Conservation (phyloP, 2,113 vertebrate species). For the Erythrocercus mccallii region DNA sequence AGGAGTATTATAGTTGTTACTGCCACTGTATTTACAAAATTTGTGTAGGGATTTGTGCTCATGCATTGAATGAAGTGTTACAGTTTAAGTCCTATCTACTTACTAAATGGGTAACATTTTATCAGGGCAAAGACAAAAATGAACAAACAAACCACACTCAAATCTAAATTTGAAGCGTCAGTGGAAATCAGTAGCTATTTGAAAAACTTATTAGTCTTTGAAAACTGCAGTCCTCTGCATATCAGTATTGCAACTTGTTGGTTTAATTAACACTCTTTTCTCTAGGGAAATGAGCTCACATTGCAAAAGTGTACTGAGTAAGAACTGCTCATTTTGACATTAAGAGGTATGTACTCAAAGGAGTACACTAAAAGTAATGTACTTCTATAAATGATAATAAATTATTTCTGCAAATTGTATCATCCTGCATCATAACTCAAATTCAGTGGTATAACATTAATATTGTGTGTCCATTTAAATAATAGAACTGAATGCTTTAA, state of each 20-base stretch:
- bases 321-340: not conserved
- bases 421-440: not conserved
- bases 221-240: not conserved
- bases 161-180: not conserved
- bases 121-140: not conserved
- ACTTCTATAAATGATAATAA: not conserved
- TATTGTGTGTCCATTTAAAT: not conserved
- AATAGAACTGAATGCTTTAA: not conserved
- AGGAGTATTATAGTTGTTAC: not conserved
- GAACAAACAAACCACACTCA: not conserved
- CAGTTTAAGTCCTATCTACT: not conserved
- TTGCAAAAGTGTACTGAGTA: not conserved
- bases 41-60: not conserved
- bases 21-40: not conserved
- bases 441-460: not conserved
- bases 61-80: not conserved
- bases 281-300: slow-evolving; percentile 25
- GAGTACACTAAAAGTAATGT: not conserved
- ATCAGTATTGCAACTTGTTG: not conserved
- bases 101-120: not conserved
- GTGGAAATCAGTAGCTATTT: not conserved
- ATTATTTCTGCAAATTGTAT: not conserved
- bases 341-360: not conserved
- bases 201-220: not conserved
- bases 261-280: slow-evolving; percentile 16